Percentiles rank a stretch among this genome's conserved stretches.
These are phyloP conservation scores for Planococcus citri DNA, from an alignment of 1,140 invertebrate species.

Conservation along the genomic window DNA sequence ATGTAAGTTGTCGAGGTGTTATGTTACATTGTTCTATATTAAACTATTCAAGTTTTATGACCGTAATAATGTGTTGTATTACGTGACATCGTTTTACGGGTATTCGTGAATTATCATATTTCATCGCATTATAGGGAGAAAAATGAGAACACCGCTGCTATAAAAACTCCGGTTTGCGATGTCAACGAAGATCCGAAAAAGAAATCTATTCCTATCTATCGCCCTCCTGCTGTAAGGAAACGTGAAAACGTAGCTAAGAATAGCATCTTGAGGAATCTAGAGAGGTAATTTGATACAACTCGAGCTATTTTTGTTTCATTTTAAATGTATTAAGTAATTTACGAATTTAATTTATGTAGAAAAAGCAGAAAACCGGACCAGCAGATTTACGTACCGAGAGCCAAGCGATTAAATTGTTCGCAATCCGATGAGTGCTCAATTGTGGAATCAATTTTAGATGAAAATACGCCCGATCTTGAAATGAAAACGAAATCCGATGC, in stretches of 20 bases:
- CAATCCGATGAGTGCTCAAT: not conserved
- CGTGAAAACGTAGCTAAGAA: slow-evolving; percentile 22
- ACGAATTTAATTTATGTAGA: slow-evolving; percentile 9
- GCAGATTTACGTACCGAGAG: slow-evolving; percentile 61
- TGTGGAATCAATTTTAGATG: not conserved
- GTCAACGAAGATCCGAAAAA: not conserved
- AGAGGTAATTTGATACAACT: slow-evolving; percentile 23
- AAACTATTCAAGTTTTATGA: too few relatives aligned
- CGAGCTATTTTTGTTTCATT: not conserved
- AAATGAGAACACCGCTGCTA: not conserved
- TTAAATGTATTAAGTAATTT: not conserved
- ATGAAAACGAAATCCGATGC: too few relatives aligned
- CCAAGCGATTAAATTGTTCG: slow-evolving; percentile 31
- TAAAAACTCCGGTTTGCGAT: not conserved
- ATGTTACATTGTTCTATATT: not conserved
- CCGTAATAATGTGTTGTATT: too few relatives aligned
- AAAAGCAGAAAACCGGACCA: slow-evolving; percentile 49
- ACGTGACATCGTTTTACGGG: too few relatives aligned
- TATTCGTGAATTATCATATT: not conserved
- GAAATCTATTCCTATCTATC: slow-evolving; percentile 31
- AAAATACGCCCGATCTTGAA: not conserved
- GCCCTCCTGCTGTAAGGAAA: slow-evolving; percentile 35
- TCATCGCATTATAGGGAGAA: not conserved
- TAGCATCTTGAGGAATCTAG: not conserved
- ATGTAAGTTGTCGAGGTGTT: slow-evolving; percentile 20